These are phyloP conservation scores for Nomada goodeniana DNA, from an alignment of 2,888 invertebrate species.

Conservation along the genomic window DNA sequence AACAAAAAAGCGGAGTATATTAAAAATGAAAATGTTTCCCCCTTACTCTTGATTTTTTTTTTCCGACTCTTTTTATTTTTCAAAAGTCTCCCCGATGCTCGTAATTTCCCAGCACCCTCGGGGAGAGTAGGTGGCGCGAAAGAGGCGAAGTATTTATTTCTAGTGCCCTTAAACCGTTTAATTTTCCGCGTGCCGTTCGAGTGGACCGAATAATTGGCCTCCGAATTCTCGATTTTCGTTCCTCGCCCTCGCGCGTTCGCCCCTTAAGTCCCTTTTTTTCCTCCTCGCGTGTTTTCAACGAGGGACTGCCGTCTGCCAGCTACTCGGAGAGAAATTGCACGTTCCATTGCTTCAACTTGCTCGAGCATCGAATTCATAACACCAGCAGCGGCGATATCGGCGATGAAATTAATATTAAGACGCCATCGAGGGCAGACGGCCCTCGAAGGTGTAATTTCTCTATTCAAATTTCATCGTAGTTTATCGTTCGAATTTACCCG, in stretches of 20 bases:
- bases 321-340: conserved; percentile 33
- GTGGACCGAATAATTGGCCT: conserved; percentile 53
- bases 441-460: not conserved
- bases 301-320: conserved; percentile 8
- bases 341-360: not conserved
- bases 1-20: not conserved
- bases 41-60: not conserved
- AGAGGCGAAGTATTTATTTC: conserved; percentile 58
- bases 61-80: conserved; percentile 1
- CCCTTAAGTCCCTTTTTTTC: not conserved
- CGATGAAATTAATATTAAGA: not conserved
- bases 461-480: not conserved
- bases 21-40: conserved; percentile 13
- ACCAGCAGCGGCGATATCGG: too few species aligned
- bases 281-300: conserved; percentile 15
- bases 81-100: conserved; percentile 27
- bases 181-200: conserved; percentile 55
- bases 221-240: conserved; percentile 53
- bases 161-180: conserved; percentile 57
- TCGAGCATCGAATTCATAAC: not conserved
- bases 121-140: conserved; percentile 38
- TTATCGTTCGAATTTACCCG: too few species aligned
- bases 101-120: conserved; percentile 47
- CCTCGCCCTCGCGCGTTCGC: conserved; percentile 3
- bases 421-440: not conserved